A percentile compares a stretch with the other conserved stretches of the same genome.
Conservation (phyloP, 2,113 vertebrate genomes). For the Bungarus multicinctus region DNA sequence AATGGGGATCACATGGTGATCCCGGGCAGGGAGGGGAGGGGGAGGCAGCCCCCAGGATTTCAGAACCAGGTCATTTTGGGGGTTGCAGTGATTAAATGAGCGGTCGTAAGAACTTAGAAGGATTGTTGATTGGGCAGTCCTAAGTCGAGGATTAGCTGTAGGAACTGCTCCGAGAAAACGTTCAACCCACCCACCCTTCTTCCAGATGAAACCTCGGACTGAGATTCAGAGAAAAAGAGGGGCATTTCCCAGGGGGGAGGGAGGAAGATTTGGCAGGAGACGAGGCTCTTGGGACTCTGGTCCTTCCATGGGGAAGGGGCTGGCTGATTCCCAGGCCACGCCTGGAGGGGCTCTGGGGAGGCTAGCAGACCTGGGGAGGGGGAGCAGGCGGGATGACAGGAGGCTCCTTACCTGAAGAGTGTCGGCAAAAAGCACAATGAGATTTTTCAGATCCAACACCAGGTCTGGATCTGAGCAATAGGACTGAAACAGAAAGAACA, state of each 20-base stretch:
- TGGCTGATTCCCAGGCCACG: neutral
- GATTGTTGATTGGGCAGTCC: too few species aligned
- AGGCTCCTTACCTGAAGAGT: slow-evolving; percentile 84
- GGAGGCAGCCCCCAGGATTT: too few species aligned
- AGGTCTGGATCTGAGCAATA: slow-evolving; percentile 94
- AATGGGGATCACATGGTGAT: too few species aligned
- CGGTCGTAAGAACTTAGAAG: too few species aligned
- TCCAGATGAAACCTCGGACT: neutral
- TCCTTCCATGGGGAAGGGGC: neutral
- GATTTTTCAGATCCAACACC: slow-evolving; percentile 94
- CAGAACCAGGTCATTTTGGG: too few species aligned
- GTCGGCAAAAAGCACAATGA: slow-evolving; percentile 95
- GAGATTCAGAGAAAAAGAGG: neutral
- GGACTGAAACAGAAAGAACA: slow-evolving; percentile 72
- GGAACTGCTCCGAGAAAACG: neutral
- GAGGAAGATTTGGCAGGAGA: too few species aligned
- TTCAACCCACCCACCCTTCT: too few species aligned
- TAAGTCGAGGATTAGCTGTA: too few species aligned
- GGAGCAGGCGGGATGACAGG: rapidly evolving
- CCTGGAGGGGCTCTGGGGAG: rapidly evolving
- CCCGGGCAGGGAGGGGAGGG: too few species aligned
- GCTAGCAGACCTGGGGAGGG: neutral
- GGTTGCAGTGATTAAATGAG: too few species aligned
- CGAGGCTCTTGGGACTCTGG: neutral
- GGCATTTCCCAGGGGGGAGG: too few species aligned